A percentile compares a stretch with the other conserved stretches of the same genome.
These are phyloP conservation scores for Micronisus gabar DNA, from an alignment of 2,113 vertebrate species.

Conservation along the genomic window DNA sequence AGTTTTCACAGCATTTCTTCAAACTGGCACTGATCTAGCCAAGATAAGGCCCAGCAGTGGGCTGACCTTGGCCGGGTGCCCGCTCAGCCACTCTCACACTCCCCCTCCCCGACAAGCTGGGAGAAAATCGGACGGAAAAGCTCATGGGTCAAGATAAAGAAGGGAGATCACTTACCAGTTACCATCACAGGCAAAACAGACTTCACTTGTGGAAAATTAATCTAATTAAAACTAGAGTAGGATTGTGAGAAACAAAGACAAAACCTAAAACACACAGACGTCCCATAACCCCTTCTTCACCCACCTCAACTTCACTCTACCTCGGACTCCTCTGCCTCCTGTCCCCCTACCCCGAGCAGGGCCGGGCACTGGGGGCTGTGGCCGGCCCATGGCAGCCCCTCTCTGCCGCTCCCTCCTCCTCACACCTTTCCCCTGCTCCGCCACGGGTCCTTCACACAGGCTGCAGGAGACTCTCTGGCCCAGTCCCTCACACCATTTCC, in stretches of 20 bases:
- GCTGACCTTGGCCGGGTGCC: fast-evolving
- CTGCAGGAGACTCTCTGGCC: fast-evolving
- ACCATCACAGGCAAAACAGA: background rate
- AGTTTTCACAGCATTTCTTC: background rate
- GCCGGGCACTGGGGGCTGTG: too few species aligned
- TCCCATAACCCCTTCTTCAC: background rate
- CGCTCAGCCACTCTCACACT: background rate
- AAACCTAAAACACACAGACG: background rate
- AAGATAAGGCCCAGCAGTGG: background rate
- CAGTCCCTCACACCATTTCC: fast-evolving
- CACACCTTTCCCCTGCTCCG: background rate
- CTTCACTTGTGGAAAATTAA: background rate
- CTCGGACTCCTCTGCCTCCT: too few species aligned
- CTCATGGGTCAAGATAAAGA: background rate
- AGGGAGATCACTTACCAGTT: background rate
- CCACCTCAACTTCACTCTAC: background rate
- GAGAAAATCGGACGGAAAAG: background rate
- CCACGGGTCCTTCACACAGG: fast-evolving
- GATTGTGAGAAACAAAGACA: background rate
- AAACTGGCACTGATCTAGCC: background rate
- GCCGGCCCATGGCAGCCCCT: background rate
- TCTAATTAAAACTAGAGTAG: background rate
- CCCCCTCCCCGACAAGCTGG: fast-evolving
- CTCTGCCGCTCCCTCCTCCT: too few species aligned
- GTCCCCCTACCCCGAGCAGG: too few species aligned